Base-by-base conservation (phyloP, 2,113 vertebrate genomes). In the Nothocercus julius region DNA sequence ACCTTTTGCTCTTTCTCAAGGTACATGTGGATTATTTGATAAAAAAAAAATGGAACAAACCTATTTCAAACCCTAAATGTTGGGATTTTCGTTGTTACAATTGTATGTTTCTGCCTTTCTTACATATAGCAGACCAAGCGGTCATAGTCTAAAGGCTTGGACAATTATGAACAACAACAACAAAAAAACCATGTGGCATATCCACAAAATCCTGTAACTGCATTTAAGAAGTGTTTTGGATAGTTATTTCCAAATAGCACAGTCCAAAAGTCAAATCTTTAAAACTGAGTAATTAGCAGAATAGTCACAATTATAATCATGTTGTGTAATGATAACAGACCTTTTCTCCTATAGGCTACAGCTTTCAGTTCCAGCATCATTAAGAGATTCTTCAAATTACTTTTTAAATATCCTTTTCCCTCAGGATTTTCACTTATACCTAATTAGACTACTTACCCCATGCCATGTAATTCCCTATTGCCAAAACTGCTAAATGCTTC, bases 401-500 rank as follows among this genome's bases (percentile, higher is more conserved):
- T 97, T 98, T 97, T 97, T 91, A 97, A 98, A 97, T 91, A 96
- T 92, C 68, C 78, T 94, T 98, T 95, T 97, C 98, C 96, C 98
- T 95, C 28, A 92, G 97, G 98, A 98, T 97, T 98, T 98, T 98
- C 98, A 98, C 98, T 98, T 98, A 97, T 86, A 96, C 87, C 98
- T 98, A 98, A 98, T 98, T 98, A 98, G 97, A 95, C 97, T 97
- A 98, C 97, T 98, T 98, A 98, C 97, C 98, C 96, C 95, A 97
- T 97, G 97, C 97, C 95, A 98, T 97, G 97, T 97, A 98, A 98
- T 98, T 97, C 98, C 98, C 98, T 95, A 95, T 97, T 98, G 97
- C 97, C 97, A 98, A 98, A 98, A 98, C 97, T 98, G 97, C 97
- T 98, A 98, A 98, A 98, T 98, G 98, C 97, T 98, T 98, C 97